phyloP scores from a whole-genome alignment of 2,888 invertebrate genomes.

The Cataglyphis rosenhaueri region DNA sequence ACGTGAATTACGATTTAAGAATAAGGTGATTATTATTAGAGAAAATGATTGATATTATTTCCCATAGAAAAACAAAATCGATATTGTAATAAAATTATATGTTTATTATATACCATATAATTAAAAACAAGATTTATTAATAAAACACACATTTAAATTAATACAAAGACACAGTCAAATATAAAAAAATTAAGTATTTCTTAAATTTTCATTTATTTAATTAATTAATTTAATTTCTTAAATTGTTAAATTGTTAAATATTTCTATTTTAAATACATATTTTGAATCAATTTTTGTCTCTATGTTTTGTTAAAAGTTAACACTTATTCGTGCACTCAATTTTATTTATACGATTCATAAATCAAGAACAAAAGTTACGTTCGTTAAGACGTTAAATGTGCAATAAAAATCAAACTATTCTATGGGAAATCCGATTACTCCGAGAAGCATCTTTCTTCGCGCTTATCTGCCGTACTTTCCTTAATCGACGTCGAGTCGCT shows the following conservation, averaged over 20 bases:
- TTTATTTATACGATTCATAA: background rate
- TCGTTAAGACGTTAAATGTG: background rate
- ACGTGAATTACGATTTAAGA: slow-evolving; percentile 18
- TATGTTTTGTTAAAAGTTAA: too few relatives aligned
- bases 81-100: background rate
- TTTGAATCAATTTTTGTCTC: too few relatives aligned
- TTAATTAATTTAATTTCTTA: too few relatives aligned
- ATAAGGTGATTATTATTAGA: background rate
- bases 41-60: background rate
- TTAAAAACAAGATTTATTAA: background rate
- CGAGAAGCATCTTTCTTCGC: background rate
- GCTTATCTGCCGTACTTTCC: slow-evolving; percentile 3
- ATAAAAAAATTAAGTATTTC: too few relatives aligned
- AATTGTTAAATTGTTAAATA: too few relatives aligned
- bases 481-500: background rate
- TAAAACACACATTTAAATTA: background rate
- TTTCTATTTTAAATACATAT: too few relatives aligned
- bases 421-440: background rate
- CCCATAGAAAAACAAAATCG: background rate
- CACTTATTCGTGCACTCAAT: background rate
- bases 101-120: background rate
- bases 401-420: background rate
- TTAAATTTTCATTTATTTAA: too few relatives aligned
- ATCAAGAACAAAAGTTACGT: background rate
- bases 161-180: too few relatives aligned